phyloP scores from a whole-genome alignment of 2,797 vertebrate species.

The Mionectes olivaceus region DNA sequence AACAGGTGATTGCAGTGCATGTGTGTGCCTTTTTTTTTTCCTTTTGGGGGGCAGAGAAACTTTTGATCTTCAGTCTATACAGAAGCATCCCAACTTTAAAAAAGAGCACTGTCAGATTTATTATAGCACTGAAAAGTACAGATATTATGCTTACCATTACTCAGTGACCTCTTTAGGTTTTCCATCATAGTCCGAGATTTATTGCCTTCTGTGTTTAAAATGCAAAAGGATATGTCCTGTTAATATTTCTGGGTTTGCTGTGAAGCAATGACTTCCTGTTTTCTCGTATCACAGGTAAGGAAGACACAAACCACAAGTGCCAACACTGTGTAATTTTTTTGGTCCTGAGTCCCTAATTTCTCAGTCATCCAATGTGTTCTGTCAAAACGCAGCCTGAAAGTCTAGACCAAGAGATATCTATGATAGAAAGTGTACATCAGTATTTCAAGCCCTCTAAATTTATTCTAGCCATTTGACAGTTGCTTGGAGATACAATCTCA shows the following conservation, averaged over 20 bases:
- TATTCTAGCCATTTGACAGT: slow-evolving; percentile 85
- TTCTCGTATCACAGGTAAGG: slow-evolving; percentile 78
- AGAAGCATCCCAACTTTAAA: slow-evolving; percentile 78
- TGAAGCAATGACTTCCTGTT: slow-evolving; percentile 81
- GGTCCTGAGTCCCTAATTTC: slow-evolving; percentile 81
- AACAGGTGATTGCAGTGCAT: slow-evolving; percentile 74
- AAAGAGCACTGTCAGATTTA: slow-evolving; percentile 80
- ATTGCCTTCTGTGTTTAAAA: slow-evolving; percentile 78
- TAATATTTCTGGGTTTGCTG: slow-evolving; percentile 76
- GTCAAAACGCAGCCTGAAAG: slow-evolving; percentile 86
- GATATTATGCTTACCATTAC: slow-evolving; percentile 82
- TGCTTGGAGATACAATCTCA: slow-evolving; percentile 88
- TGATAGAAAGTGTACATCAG: slow-evolving; percentile 84
- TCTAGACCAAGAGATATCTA: slow-evolving; percentile 85
- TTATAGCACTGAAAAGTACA: slow-evolving; percentile 80
- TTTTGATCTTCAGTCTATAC: slow-evolving; percentile 81
- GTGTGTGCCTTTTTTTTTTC: not conserved
- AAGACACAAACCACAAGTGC: slow-evolving; percentile 84
- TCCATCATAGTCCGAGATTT: slow-evolving; percentile 76
- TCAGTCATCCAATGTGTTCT: slow-evolving; percentile 83
- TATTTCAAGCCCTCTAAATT: slow-evolving; percentile 85
- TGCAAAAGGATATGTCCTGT: slow-evolving; percentile 78
- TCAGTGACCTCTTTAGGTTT: slow-evolving; percentile 81
- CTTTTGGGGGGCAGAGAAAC: slow-evolving; percentile 62
- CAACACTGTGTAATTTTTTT: slow-evolving; percentile 83